Percentiles rank a stretch among this genome's conserved stretches.
Evolutionary conservation across 2,888 invertebrate species (phyloP).

Genomic region (Drosophila subsilvestris): DNA sequence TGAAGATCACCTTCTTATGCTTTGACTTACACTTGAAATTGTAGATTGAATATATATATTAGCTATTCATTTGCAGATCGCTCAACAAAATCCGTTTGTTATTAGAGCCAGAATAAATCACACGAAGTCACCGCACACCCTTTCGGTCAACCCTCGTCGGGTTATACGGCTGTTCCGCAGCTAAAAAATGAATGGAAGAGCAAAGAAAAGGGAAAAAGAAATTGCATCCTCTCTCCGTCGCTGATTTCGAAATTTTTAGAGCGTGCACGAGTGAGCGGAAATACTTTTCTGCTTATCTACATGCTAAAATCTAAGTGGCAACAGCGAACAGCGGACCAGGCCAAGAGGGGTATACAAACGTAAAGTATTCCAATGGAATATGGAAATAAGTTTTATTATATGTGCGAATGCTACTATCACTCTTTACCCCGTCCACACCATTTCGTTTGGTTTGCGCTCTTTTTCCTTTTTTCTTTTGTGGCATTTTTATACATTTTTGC

Average conservation of each 20-base stretch:
- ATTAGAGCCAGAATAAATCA: no score
- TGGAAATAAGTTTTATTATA: conserved; percentile 57
- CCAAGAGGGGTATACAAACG: background rate
- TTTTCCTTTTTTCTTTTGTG: conserved; percentile 21
- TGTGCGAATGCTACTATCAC: conserved; percentile 36
- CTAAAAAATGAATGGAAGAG: background rate
- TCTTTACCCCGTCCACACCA: background rate
- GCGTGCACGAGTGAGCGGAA: conserved; percentile 54
- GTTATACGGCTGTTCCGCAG: background rate
- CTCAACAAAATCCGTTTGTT: no score
- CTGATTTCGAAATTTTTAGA: conserved; percentile 40
- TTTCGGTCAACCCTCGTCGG: conserved; percentile 21
- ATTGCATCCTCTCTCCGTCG: conserved; percentile 34
- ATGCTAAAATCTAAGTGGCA: conserved; percentile 67
- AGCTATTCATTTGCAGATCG: background rate
- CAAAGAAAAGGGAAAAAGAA: conserved; percentile 23
- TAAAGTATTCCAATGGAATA: conserved; percentile 50
- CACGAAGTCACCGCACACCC: no score
- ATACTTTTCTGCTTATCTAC: conserved; percentile 61
- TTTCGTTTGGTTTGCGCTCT: background rate
- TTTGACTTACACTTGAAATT: no score
- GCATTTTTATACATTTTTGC: background rate
- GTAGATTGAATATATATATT: background rate
- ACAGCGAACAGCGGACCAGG: no score
- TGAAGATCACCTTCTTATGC: no score